Percentiles rank a stretch among this genome's conserved stretches.
phyloP scores from a whole-genome alignment of 2,113 vertebrate genomes.

The Equus quagga region DNA sequence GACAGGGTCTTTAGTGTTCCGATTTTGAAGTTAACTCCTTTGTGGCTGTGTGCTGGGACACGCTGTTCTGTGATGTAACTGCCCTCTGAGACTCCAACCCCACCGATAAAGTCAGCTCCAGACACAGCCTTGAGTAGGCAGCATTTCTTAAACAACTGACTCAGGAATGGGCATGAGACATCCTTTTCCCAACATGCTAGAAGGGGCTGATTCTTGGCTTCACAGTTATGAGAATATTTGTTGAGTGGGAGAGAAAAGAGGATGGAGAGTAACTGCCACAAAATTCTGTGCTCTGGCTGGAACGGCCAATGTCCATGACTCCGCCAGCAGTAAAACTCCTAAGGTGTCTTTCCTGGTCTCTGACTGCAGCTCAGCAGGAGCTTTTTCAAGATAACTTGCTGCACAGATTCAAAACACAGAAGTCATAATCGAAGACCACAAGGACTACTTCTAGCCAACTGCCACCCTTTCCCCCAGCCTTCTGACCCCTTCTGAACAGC shows the following conservation, averaged over 20 bases:
- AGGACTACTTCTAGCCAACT: not conserved
- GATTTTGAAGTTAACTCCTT: not conserved
- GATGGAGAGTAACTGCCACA: not conserved
- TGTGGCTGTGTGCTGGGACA: not conserved
- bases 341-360: not conserved
- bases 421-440: not conserved
- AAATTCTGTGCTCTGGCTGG: not conserved
- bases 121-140: not conserved
- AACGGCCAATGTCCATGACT: not conserved
- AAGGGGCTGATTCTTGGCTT: not conserved
- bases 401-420: not conserved
- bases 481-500: not conserved
- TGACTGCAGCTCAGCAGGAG: not conserved
- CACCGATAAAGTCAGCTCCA: not conserved
- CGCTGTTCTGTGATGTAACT: not conserved
- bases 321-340: too few relatives aligned
- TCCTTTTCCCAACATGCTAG: not conserved
- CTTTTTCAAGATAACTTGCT: not conserved
- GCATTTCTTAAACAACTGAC: not conserved
- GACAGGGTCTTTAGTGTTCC: not conserved
- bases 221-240: not conserved
- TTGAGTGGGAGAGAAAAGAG: not conserved
- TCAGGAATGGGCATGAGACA: not conserved
- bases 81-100: not conserved
- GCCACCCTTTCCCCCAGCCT: not conserved